Evolutionary conservation across 53 echinoderm and acorn worm species (phyloP).

Genomic region (Apostichopus leukothele): DNA sequence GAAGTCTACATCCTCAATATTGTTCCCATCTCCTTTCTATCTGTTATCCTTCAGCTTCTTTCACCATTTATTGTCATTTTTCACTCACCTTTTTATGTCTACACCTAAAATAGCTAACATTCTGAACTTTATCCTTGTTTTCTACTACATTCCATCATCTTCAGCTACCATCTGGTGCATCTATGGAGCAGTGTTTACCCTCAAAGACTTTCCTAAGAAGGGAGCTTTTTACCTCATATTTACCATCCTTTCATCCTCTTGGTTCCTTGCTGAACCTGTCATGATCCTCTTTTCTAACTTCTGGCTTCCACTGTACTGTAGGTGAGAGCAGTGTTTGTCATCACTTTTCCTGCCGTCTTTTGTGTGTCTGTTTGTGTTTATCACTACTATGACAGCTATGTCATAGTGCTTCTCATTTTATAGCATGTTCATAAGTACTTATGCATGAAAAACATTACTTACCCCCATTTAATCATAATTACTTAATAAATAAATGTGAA

Average conservation of each 20-base stretch:
- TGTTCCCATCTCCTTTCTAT: no score
- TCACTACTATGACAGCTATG: background rate
- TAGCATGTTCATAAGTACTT: no score
- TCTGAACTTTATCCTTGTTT: no score
- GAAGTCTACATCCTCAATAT: no score
- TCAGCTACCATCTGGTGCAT: constrained; percentile 59
- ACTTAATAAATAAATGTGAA: no score
- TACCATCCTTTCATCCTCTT: constrained; percentile 54
- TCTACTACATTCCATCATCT: background rate
- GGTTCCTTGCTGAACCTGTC: constrained; percentile 67
- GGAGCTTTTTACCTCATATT: constrained; percentile 65
- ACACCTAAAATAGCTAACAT: no score
- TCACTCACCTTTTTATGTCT: no score
- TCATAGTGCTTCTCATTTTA: no score
- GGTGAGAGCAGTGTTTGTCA: background rate
- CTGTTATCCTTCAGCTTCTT: no score
- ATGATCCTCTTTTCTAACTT: constrained; percentile 56
- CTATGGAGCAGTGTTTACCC: constrained; percentile 64
- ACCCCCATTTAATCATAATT: no score
- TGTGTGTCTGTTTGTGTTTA: background rate
- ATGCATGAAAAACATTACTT: no score
- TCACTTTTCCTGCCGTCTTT: background rate
- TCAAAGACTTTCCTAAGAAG: constrained; percentile 65
- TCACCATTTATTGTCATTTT: no score
- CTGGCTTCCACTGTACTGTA: constrained; percentile 2